Evolutionary conservation across 2,113 vertebrate genomes (phyloP).

Genomic region (Rostratula benghalensis): DNA sequence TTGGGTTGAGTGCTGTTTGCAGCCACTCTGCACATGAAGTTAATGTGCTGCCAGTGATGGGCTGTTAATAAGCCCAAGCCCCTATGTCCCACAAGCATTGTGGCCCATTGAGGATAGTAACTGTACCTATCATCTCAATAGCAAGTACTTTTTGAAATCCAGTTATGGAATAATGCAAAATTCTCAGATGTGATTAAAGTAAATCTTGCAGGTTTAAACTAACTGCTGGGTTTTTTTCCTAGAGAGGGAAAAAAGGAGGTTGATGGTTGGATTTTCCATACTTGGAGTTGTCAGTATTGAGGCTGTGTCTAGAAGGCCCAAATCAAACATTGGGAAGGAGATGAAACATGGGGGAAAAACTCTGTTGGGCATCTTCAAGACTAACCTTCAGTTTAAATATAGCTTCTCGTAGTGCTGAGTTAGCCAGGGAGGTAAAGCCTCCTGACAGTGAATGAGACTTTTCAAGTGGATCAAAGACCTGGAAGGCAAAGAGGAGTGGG

Average conservation of each 20-base stretch:
- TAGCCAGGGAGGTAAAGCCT: constrained; percentile 2
- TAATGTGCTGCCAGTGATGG: neutral
- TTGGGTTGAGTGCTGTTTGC: neutral
- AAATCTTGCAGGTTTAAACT: neutral
- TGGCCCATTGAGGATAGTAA: neutral
- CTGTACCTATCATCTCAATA: neutral
- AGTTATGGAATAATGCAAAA: neutral
- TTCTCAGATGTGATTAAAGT: neutral
- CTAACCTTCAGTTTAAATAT: neutral
- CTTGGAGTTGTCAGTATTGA: neutral
- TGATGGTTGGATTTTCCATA: neutral
- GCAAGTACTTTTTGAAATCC: neutral
- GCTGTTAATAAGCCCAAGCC: neutral
- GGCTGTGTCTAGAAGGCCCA: neutral
- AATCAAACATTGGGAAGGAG: neutral
- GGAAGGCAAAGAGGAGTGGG: constrained; percentile 40
- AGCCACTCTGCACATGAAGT: neutral
- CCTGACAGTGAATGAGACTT: constrained; percentile 26
- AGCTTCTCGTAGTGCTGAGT: neutral
- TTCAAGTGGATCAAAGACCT: constrained; percentile 58
- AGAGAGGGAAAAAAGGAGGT: neutral
- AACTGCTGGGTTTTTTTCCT: neutral
- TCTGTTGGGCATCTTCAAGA: neutral
- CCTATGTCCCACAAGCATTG: fast-evolving
- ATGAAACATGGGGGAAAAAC: neutral